These are phyloP conservation scores for Oryzias melastigma DNA, from an alignment of 2,113 vertebrate species.

Conservation along the genomic window DNA sequence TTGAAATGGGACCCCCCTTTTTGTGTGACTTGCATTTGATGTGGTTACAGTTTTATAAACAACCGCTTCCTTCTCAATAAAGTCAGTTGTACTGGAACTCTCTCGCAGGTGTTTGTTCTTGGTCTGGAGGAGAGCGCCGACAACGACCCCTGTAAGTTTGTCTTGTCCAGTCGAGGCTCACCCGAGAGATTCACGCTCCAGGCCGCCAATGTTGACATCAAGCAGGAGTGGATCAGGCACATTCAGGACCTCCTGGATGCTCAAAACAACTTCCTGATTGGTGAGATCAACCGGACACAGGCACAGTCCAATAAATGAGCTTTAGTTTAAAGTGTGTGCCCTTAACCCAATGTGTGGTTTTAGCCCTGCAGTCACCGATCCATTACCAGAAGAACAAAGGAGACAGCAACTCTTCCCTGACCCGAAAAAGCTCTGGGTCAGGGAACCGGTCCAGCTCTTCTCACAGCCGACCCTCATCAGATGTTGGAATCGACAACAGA, in stretches of 20 bases:
- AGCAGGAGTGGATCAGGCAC: slow-evolving; percentile 92
- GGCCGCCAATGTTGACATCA: slow-evolving; percentile 92
- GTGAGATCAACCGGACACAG: slow-evolving; percentile 63
- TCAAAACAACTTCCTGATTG: slow-evolving; percentile 92
- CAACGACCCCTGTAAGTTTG: slow-evolving; percentile 94
- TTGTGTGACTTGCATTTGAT: too few relatives aligned
- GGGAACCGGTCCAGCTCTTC: slow-evolving; percentile 74
- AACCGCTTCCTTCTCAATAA: too few relatives aligned
- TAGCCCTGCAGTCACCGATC: slow-evolving; percentile 95
- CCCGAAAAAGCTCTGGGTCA: slow-evolving; percentile 76
- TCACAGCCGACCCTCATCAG: slow-evolving; percentile 87
- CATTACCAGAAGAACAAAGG: slow-evolving; percentile 88
- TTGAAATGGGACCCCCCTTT: too few relatives aligned
- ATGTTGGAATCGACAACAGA: slow-evolving; percentile 72
- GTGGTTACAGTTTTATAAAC: too few relatives aligned
- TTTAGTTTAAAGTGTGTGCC: background rate
- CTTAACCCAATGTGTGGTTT: slow-evolving; percentile 6
- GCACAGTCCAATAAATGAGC: background rate
- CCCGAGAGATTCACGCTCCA: slow-evolving; percentile 91
- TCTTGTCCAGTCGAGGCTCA: slow-evolving; percentile 86
- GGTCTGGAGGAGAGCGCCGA: slow-evolving; percentile 89
- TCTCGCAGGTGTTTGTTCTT: slow-evolving; percentile 87
- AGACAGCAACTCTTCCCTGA: slow-evolving; percentile 74
- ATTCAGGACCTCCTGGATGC: slow-evolving; percentile 91
- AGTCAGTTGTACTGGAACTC: background rate